Evolutionary conservation across 1,140 invertebrate species (phyloP).

Genomic region (Drosophila nannoptera): DNA sequence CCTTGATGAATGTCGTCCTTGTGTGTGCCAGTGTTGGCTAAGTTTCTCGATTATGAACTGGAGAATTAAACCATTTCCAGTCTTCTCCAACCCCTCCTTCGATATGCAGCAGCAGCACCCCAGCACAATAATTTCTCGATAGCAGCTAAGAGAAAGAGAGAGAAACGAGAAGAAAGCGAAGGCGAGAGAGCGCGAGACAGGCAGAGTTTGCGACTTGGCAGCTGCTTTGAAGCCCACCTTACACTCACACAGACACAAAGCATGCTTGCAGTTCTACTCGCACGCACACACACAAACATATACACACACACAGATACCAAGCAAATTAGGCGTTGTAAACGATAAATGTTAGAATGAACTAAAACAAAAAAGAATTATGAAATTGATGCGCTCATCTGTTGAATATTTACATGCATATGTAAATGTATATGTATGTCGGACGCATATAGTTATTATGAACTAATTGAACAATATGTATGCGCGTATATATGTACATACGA

Average conservation of each 20-base stretch:
- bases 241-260: slow-evolving; percentile 33
- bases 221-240: slow-evolving; percentile 72
- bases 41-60: slow-evolving; percentile 5
- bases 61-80: not conserved
- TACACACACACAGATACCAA: slow-evolving; percentile 5
- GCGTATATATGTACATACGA: slow-evolving; percentile 11
- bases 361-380: slow-evolving; percentile 59
- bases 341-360: slow-evolving; percentile 29
- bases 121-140: slow-evolving; percentile 42
- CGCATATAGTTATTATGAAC: slow-evolving; percentile 67
- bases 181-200: not conserved
- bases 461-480: slow-evolving; percentile 58
- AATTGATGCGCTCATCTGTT: slow-evolving; percentile 75
- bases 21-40: slow-evolving; percentile 10
- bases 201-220: slow-evolving; percentile 21
- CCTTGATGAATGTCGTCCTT: slow-evolving; percentile 8
- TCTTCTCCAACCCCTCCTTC: not conserved
- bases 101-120: not conserved
- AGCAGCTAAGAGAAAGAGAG: slow-evolving; percentile 45
- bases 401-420: slow-evolving; percentile 65
- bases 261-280: slow-evolving; percentile 25
- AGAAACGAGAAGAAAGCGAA: not conserved
- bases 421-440: slow-evolving; percentile 62
- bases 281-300: slow-evolving; percentile 40
- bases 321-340: slow-evolving; percentile 32